phyloP scores from a whole-genome alignment of 2,888 invertebrate genomes.

The Nomada fucata region DNA sequence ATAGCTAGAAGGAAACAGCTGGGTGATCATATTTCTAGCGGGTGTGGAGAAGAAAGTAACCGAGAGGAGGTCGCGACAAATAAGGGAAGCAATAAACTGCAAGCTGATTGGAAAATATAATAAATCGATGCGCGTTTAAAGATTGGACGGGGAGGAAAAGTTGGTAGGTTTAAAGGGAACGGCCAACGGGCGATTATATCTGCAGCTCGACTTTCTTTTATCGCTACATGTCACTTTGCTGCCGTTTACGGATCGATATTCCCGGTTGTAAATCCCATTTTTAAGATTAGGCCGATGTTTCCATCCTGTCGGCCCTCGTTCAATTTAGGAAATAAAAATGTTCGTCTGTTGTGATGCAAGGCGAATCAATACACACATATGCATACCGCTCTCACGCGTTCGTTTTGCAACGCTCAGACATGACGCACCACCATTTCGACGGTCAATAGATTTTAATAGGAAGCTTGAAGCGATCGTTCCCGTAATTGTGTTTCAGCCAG shows the following conservation, averaged over 20 bases:
- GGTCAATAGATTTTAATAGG: conserved; percentile 51
- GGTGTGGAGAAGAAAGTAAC: neutral
- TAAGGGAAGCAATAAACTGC: no score
- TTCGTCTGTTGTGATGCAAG: conserved; percentile 36
- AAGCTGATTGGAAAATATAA: neutral
- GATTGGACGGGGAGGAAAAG: neutral
- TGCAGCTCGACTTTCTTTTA: neutral
- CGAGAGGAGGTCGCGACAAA: neutral
- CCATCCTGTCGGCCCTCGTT: conserved; percentile 27
- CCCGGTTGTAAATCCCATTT: conserved; percentile 15
- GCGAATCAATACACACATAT: conserved; percentile 36
- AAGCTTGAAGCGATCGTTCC: conserved; percentile 25
- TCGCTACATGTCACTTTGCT: neutral
- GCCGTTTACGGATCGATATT: neutral
- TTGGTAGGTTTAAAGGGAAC: neutral
- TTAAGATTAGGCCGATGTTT: conserved; percentile 32
- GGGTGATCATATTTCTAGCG: neutral
- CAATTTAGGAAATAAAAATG: conserved; percentile 55
- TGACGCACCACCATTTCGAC: conserved; percentile 38
- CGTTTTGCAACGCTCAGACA: conserved; percentile 3
- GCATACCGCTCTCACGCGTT: conserved; percentile 19
- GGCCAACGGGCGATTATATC: conserved; percentile 7
- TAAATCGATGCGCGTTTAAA: neutral
- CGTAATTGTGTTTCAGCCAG: conserved; percentile 15
- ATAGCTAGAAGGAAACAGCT: neutral